Base-by-base conservation (phyloP, 1,140 invertebrate genomes). In the Coenobita brevimanus region DNA sequence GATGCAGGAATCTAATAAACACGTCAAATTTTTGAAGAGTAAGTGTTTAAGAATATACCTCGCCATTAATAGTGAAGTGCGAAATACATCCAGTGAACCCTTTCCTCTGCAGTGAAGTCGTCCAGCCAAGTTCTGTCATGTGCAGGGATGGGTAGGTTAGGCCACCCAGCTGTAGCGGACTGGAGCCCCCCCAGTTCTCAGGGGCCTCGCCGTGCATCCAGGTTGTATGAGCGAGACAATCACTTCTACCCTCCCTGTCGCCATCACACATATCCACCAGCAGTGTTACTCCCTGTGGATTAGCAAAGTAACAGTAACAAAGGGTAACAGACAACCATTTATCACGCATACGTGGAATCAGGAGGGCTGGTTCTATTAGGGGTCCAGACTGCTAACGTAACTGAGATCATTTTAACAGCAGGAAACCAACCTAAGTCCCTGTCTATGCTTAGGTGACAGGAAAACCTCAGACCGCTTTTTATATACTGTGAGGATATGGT, bases 11-110 rank as follows among this genome's bases (percentile, higher is more conserved):
- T n/a, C n/a, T n/a, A n/a, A n/a, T n/a, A n/a, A n/a, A n/a, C n/a
- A n/a, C n/a, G n/a, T n/a, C n/a, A n/a, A n/a, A n/a, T n/a, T n/a
- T n/a, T n/a, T n/a, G n/a, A n/a, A n/a, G n/a, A n/a, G n/a, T n/a
- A n/a, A n/a, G n/a, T n/a, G n/a, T n/a, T n/a, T n/a, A n/a, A n/a
- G n/a, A n/a, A n/a, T n/a, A n/a, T n/a, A 85, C 82, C 82, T 85
- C 71, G 78, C 82, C 36, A 57, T 85, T 78, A 43, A 85, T 21
- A 10, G 50, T 78, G 41, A 85, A 60, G 50, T 85, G 82, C 54
- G 82, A 85, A 54, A 85, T 10, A 30, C 82, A 85, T 36, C 82
- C 82, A 33, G 60, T 73, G 41, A 85, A 60, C 21, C 36, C 54
- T 24, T 60, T 24, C 24, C 71, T 38, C 30, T 71, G 76, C 24